A percentile compares a stretch with the other conserved stretches of the same genome.
phyloP scores from a whole-genome alignment of 2,113 vertebrate genomes.

The Petrocephalus microphthalmus region DNA sequence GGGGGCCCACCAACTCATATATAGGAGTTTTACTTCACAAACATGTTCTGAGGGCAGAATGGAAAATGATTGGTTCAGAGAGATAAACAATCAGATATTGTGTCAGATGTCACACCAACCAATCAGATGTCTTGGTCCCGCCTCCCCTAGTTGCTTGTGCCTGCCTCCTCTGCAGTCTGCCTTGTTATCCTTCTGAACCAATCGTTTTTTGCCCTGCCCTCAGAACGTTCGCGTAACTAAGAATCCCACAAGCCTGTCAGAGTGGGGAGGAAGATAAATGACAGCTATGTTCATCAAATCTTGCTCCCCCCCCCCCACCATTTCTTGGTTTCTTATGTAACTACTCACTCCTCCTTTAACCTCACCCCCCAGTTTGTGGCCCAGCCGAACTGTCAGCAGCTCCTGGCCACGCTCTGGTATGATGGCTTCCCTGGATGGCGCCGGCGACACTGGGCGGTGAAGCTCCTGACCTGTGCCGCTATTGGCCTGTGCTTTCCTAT shows the following conservation, averaged over 20 bases:
- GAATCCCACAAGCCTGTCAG: not conserved
- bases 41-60: no score
- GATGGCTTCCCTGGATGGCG: conserved; percentile 96
- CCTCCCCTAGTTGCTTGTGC: no score
- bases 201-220: no score
- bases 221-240: no score
- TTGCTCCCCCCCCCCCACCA: not conserved
- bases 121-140: no score
- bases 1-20: not conserved
- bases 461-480: conserved; percentile 89
- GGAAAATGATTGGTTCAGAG: no score
- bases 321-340: not conserved
- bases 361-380: conserved; percentile 78
- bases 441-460: conserved; percentile 89
- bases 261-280: not conserved
- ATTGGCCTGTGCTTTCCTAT: conserved; percentile 87
- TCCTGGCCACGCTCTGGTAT: conserved; percentile 92
- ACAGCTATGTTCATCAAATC: not conserved
- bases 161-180: no score
- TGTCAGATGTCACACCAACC: no score
- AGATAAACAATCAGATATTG: no score
- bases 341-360: not conserved
- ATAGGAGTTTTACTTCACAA: no score
- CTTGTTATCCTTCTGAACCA: no score
- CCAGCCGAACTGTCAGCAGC: conserved; percentile 96